These are phyloP conservation scores for Leucophenga maculata DNA, from an alignment of 2,888 invertebrate genomes.

Conservation along the genomic window DNA sequence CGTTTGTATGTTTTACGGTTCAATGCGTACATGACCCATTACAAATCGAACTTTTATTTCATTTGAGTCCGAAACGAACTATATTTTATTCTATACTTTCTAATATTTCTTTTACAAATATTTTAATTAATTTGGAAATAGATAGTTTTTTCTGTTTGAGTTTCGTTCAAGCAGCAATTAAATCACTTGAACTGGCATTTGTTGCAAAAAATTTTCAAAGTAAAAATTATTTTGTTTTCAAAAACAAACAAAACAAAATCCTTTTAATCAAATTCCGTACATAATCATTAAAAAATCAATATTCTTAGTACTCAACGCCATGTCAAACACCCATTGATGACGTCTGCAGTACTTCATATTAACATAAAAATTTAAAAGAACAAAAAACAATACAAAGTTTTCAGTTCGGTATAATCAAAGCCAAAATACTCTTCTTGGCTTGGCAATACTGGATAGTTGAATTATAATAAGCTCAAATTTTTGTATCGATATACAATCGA, in stretches of 20 bases:
- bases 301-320: neutral
- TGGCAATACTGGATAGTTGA: no score
- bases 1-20: slow-evolving; percentile 7
- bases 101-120: no score
- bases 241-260: neutral
- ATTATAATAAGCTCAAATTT: no score
- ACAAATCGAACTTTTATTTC: neutral
- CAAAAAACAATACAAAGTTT: no score
- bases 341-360: neutral
- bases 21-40: slow-evolving; percentile 21
- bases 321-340: slow-evolving; percentile 7
- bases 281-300: slow-evolving; percentile 22
- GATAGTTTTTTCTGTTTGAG: neutral
- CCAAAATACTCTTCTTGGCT: no score
- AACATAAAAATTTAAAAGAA: slow-evolving; percentile 8
- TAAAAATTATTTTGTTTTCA: neutral
- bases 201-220: neutral
- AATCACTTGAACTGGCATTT: neutral
- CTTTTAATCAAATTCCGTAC: slow-evolving; percentile 12
- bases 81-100: no score
- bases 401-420: no score
- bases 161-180: neutral
- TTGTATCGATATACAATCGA: no score
- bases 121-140: no score
- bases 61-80: neutral